These are phyloP conservation scores for Pogona vitticeps DNA, from an alignment of 2,113 vertebrate genomes.

Conservation along the genomic window DNA sequence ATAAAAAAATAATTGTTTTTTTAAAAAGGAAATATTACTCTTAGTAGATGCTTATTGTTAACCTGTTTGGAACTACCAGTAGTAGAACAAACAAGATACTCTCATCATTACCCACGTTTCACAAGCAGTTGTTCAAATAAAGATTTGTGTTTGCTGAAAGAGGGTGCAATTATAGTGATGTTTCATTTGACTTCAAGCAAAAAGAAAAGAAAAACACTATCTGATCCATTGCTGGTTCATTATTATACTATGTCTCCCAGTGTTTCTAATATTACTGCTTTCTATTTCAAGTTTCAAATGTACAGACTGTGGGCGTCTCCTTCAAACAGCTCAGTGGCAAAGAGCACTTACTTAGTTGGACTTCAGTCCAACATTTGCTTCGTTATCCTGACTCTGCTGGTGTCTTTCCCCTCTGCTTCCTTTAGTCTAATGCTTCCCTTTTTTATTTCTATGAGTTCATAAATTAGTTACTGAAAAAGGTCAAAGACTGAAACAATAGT, in stretches of 20 bases:
- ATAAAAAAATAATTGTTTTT: too few species aligned
- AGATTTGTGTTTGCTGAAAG: neutral
- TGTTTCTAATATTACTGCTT: neutral
- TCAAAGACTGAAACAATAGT: neutral
- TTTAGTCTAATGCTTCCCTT: neutral
- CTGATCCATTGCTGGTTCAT: neutral
- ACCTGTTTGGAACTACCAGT: neutral
- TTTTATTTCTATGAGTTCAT: neutral
- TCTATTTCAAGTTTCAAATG: neutral
- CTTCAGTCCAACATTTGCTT: slow-evolving; percentile 68
- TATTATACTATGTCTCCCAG: rapidly evolving
- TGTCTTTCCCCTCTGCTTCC: slow-evolving; percentile 34
- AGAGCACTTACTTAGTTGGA: neutral
- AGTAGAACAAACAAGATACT: neutral
- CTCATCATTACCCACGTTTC: neutral
- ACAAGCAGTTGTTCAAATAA: neutral
- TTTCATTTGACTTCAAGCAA: rapidly evolving
- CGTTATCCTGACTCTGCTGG: slow-evolving; percentile 69
- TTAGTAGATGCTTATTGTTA: neutral
- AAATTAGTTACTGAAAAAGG: slow-evolving; percentile 10
- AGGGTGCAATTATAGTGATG: neutral
- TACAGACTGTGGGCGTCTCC: neutral
- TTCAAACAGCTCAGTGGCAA: neutral
- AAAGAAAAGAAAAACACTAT: neutral
- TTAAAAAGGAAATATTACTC: neutral